Base-by-base conservation (phyloP, 1,140 invertebrate genomes). In the Brachionus paranguensis region DNA sequence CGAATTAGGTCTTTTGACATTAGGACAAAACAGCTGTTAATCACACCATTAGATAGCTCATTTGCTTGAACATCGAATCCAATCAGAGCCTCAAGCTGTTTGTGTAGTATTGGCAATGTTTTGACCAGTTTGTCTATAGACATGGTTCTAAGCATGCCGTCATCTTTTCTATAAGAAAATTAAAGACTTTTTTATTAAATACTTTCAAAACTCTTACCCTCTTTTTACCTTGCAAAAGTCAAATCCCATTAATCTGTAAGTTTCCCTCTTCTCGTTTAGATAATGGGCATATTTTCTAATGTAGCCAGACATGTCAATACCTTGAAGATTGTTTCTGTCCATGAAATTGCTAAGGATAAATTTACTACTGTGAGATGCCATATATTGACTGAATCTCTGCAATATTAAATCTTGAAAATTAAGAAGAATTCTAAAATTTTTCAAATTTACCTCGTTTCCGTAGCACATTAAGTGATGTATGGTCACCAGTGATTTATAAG, bases 151-250 rank as follows among this genome's bases (percentile, higher is more conserved):
- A 99, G 90, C 20, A 96, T 93, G 14, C 97, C 97, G 91, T 99
- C 97, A 87, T 98, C 96, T 89, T 98, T 97, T 85, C 95, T 95
- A 89, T 33, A 91, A 91, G 53, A 85, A 10, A 85, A 60, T 85
- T 76, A n/a, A 14, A 7, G 17, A 65, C 12, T 70, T 17, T 81
- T 11, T 84, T 17, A 78, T 65, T 85, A 17, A 78, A 47, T 55
- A 79, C 65, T 74, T 20, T 24, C 64, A 84, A 78, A 72, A 70
- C 45, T 55, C 93, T 92, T 91, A 97, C 95, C 97, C 96, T 90
- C 97, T 91, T 90, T 98, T 99, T 53, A 99, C 95, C 94, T 99
- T 99, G 91, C 97, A 99, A 91, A 99, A 99, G 91, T 99, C 98
- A 90, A 99, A 99, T 83, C 97, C 98, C 87, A 99, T 96, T 53